These are phyloP conservation scores for Lepidocyrtoides sp. DNA, from an alignment of 2,888 invertebrate species.

Conservation along the genomic window DNA sequence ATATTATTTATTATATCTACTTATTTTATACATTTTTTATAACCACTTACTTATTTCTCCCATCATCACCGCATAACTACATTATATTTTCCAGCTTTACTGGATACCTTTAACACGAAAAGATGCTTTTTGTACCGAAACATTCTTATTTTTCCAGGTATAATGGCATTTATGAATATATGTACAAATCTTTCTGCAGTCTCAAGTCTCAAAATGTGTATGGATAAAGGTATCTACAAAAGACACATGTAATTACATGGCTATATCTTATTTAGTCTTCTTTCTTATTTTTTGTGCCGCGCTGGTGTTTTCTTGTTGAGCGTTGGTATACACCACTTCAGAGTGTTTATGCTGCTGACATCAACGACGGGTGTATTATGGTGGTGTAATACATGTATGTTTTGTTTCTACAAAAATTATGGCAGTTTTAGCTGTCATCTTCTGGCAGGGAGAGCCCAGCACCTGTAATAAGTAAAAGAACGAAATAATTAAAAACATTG, in stretches of 20 bases:
- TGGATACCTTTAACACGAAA: background rate
- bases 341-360: constrained; percentile 41
- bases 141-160: background rate
- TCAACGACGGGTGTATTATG: constrained; percentile 38
- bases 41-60: constrained; percentile 18
- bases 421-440: constrained; percentile 76
- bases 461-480: constrained; percentile 77
- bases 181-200: too few relatives aligned
- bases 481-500: constrained; percentile 81
- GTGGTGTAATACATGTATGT: constrained; percentile 28
- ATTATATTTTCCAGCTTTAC: constrained; percentile 16
- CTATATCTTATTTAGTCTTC: constrained; percentile 52
- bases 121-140: background rate
- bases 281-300: background rate
- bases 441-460: constrained; percentile 70
- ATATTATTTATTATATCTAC: background rate
- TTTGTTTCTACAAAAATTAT: constrained; percentile 69
- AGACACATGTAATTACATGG: constrained; percentile 18
- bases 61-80: constrained; percentile 5
- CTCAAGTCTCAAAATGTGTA: background rate
- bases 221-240: background rate
- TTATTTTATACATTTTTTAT: constrained; percentile 20
- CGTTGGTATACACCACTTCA: background rate
- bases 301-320: constrained; percentile 16
- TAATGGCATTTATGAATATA: background rate